A percentile compares a stretch with the other conserved stretches of the same genome.
Conservation (phyloP, 2,888 invertebrate species). For the Heliothis peltigera region DNA sequence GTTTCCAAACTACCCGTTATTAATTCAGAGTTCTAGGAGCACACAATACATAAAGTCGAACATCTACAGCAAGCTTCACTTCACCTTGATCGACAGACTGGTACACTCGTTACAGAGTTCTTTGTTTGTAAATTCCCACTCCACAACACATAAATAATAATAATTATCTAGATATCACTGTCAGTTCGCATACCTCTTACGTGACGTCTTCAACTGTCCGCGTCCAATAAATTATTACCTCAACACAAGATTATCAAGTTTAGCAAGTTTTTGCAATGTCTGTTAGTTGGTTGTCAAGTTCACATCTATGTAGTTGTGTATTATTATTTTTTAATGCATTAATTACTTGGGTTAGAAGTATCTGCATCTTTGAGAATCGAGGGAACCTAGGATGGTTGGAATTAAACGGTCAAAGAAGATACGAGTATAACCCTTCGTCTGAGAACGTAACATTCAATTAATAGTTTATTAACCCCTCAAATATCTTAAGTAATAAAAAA, state of each 20-base stretch:
- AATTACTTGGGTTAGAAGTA: background rate
- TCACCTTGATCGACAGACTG: too few relatives aligned
- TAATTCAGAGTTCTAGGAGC: too few relatives aligned
- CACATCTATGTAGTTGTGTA: conserved; percentile 24
- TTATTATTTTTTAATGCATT: conserved; percentile 31
- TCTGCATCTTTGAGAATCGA: too few relatives aligned
- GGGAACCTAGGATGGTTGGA: too few relatives aligned
- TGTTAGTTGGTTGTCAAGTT: conserved; percentile 32
- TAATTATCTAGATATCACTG: background rate
- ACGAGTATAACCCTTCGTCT: too few relatives aligned
- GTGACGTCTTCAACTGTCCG: background rate
- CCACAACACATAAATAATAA: background rate
- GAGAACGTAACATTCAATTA: too few relatives aligned
- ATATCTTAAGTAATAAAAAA: too few relatives aligned
- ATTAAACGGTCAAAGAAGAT: too few relatives aligned
- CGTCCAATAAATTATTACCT: conserved; percentile 17
- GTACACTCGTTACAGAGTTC: background rate
- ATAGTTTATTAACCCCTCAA: too few relatives aligned
- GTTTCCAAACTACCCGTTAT: too few relatives aligned
- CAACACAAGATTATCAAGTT: conserved; percentile 36
- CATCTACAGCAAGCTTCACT: too few relatives aligned
- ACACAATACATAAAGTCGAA: too few relatives aligned
- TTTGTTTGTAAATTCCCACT: background rate
- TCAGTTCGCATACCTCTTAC: conserved; percentile 13
- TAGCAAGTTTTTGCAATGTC: conserved; percentile 35